These are phyloP conservation scores for Eudasyphora cyanicolor DNA, from an alignment of 2,888 invertebrate species.

Conservation along the genomic window DNA sequence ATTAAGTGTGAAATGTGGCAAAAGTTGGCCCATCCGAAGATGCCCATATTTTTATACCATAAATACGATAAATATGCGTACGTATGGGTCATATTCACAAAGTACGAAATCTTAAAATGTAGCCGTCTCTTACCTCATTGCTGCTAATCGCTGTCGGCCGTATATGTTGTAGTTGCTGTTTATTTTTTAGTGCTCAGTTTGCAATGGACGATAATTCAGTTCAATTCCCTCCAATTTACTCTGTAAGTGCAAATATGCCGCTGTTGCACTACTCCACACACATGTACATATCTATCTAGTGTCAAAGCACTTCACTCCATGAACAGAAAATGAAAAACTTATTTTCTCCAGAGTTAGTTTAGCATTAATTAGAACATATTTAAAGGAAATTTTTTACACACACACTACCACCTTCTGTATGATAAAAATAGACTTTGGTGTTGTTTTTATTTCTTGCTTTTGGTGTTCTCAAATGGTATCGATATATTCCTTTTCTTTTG, in stretches of 20 bases:
- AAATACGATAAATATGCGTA: too few species aligned
- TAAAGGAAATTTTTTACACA: constrained; percentile 7
- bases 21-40: too few species aligned
- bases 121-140: constrained; percentile 4
- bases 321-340: not conserved
- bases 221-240: not conserved
- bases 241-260: not conserved
- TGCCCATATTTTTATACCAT: too few species aligned
- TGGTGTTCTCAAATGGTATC: not conserved
- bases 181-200: not conserved
- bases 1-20: too few species aligned
- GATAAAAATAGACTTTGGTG: constrained; percentile 30
- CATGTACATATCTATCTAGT: not conserved
- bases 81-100: not conserved
- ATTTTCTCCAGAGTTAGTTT: constrained; percentile 8
- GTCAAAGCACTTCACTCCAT: constrained; percentile 3
- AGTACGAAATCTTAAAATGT: not conserved
- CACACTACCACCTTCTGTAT: not conserved
- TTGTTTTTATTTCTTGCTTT: constrained; percentile 9
- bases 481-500: constrained; percentile 12
- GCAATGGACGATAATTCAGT: not conserved
- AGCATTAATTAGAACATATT: constrained; percentile 20
- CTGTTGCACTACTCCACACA: not conserved
- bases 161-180: not conserved
- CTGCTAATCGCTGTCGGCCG: constrained; percentile 1